Percentiles rank a stretch among this genome's conserved stretches.
These are phyloP conservation scores for Trichopoda pennipes DNA, from an alignment of 2,888 invertebrate species.

Conservation along the genomic window DNA sequence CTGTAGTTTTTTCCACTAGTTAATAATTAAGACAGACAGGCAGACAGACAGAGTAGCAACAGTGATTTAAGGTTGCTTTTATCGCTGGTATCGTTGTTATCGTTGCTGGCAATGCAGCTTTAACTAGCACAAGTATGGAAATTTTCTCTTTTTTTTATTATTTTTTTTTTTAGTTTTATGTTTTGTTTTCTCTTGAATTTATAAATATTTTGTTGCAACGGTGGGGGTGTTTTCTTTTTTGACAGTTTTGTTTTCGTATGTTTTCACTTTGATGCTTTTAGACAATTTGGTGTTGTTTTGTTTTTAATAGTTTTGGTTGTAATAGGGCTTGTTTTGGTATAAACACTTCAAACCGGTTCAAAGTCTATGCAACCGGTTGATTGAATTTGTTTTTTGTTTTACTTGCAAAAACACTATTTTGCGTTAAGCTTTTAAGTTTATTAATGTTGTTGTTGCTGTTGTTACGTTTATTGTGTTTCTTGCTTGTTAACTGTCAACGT, in stretches of 20 bases:
- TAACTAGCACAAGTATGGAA: constrained; percentile 48
- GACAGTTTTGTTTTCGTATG: not conserved
- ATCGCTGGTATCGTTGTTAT: not conserved
- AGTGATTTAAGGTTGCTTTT: constrained; percentile 34
- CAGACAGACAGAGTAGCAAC: not conserved
- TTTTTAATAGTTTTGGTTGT: not conserved
- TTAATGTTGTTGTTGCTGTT: constrained; percentile 5
- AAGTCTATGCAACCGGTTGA: constrained; percentile 26
- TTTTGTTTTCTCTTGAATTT: not conserved
- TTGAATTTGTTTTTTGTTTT: constrained; percentile 26
- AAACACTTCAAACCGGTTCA: constrained; percentile 39
- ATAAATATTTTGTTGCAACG: not conserved
- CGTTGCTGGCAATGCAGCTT: constrained; percentile 15
- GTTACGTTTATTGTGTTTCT: not conserved
- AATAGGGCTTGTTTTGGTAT: constrained; percentile 3
- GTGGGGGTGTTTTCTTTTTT: constrained; percentile 7
- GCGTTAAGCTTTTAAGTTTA: constrained; percentile 8
- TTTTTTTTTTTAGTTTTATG: not conserved
- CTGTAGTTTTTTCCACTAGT: too few species aligned
- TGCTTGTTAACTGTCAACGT: constrained; percentile 59
- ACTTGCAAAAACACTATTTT: constrained; percentile 9
- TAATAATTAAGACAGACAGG: too few species aligned
- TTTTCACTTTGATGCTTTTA: not conserved
- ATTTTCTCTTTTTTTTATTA: constrained; percentile 46
- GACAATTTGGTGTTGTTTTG: not conserved